Evolutionary conservation across 2,113 vertebrate species (phyloP).

Genomic region (Onychostoma macrolepis): DNA sequence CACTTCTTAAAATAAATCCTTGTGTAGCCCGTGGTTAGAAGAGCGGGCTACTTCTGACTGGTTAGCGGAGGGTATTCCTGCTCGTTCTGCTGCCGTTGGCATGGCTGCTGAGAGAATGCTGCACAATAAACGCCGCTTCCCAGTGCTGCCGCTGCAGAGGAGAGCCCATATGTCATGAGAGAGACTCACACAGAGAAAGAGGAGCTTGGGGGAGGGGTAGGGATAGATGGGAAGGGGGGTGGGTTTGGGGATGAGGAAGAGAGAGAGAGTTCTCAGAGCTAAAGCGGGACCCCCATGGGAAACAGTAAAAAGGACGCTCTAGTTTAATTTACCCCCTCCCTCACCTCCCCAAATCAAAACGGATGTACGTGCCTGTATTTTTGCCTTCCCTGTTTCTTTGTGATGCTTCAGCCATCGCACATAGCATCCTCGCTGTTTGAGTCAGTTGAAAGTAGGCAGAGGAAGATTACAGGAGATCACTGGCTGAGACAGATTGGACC

Average conservation of each 20-base stretch:
- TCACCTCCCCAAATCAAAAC: conserved; percentile 37
- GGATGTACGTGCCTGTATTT: conserved; percentile 38
- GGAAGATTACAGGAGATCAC: conserved; percentile 44
- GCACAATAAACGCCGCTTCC: conserved; percentile 57
- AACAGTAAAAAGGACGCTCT: conserved; percentile 54
- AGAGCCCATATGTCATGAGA: conserved; percentile 67
- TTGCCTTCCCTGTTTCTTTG: conserved; percentile 35
- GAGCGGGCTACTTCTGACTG: conserved; percentile 33
- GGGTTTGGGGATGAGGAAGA: conserved; percentile 8
- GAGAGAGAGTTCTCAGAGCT: conserved; percentile 44
- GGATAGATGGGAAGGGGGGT: conserved; percentile 46
- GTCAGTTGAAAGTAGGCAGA: conserved; percentile 16
- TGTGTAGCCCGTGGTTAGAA: conserved; percentile 28
- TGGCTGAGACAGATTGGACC: conserved; percentile 25
- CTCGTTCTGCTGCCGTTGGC: conserved; percentile 51
- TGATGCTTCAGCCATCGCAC: conserved; percentile 22
- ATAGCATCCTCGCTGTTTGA: background rate
- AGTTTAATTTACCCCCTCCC: conserved; percentile 48
- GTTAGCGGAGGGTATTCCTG: conserved; percentile 49
- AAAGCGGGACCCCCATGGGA: conserved; percentile 52
- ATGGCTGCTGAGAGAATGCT: conserved; percentile 51
- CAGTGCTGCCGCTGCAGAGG: conserved; percentile 63
- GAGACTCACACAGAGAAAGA: conserved; percentile 55
- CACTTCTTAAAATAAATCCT: conserved; percentile 41
- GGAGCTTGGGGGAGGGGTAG: conserved; percentile 49